phyloP scores from a whole-genome alignment of 2,888 invertebrate genomes.

The Drosophila melanocephala region DNA sequence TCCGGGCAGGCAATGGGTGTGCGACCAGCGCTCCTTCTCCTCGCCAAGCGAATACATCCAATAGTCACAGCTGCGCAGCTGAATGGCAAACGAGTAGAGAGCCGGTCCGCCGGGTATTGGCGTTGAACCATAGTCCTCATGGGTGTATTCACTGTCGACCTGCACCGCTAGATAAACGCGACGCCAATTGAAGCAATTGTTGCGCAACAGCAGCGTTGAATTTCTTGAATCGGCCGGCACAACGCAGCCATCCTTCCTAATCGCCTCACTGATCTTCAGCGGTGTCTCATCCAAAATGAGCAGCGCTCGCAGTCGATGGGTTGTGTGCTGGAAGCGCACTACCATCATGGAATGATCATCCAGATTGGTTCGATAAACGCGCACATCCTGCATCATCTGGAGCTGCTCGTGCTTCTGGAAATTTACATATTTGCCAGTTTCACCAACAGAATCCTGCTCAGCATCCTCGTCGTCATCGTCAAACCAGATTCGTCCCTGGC shows the following conservation, averaged over 20 bases:
- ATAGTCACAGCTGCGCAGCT: conserved; percentile 58
- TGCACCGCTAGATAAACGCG: conserved; percentile 53
- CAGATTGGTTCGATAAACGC: conserved; percentile 47
- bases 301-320: conserved; percentile 42
- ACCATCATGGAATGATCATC: conserved; percentile 44
- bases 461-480: background rate
- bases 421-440: conserved; percentile 16
- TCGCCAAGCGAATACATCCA: conserved; percentile 36
- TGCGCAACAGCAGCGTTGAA: conserved; percentile 47
- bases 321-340: conserved; percentile 36
- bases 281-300: conserved; percentile 33
- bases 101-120: conserved; percentile 51
- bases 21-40: conserved; percentile 24
- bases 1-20: conserved; percentile 34
- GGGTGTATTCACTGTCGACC: background rate
- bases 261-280: background rate
- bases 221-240: conserved; percentile 18
- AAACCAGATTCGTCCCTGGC: background rate
- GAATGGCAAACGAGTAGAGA: conserved; percentile 41
- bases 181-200: conserved; percentile 32
- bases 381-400: conserved; percentile 7
- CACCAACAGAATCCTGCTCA: background rate
- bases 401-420: conserved; percentile 21
- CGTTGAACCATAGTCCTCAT: background rate
- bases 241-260: conserved; percentile 18